Conservation (phyloP, 2,113 vertebrate genomes). For the Bucco capensis region DNA sequence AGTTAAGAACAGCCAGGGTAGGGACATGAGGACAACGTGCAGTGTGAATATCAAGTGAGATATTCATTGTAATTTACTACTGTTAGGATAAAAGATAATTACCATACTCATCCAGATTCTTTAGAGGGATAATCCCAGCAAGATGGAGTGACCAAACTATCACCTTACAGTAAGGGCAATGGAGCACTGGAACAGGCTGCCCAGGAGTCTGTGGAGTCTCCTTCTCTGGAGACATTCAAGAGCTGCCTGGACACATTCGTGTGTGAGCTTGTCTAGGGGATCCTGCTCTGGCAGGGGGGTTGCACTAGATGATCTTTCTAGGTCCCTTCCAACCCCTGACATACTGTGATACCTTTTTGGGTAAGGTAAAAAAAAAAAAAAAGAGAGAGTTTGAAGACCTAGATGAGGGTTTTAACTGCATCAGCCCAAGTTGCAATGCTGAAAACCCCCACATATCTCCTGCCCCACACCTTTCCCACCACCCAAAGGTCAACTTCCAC, state of each 20-base stretch:
- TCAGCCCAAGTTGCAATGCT: not conserved
- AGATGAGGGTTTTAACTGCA: not conserved
- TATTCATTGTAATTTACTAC: not conserved
- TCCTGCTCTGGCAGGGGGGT: too few species aligned
- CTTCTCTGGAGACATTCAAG: too few species aligned
- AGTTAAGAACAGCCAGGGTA: not conserved
- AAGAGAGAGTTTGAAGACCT: not conserved
- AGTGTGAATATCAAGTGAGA: rapidly evolving
- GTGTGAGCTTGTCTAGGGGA: too few species aligned
- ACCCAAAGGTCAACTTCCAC: not conserved
- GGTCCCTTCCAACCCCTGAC: too few species aligned
- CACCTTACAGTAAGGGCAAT: too few species aligned
- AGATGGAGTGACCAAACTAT: not conserved
- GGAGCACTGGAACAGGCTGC: too few species aligned
- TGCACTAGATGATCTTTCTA: too few species aligned
- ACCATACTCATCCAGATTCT: not conserved
- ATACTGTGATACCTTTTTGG: too few species aligned
- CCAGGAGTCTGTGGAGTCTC: too few species aligned
- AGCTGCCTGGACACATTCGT: too few species aligned
- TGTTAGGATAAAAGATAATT: not conserved
- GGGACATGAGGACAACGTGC: not conserved
- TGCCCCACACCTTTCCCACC: rapidly evolving
- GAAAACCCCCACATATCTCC: not conserved
- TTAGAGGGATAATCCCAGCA: not conserved
- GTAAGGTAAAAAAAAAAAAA: not conserved